These are phyloP conservation scores for Panthera leo DNA, from an alignment of 2,113 vertebrate species.

Conservation along the genomic window DNA sequence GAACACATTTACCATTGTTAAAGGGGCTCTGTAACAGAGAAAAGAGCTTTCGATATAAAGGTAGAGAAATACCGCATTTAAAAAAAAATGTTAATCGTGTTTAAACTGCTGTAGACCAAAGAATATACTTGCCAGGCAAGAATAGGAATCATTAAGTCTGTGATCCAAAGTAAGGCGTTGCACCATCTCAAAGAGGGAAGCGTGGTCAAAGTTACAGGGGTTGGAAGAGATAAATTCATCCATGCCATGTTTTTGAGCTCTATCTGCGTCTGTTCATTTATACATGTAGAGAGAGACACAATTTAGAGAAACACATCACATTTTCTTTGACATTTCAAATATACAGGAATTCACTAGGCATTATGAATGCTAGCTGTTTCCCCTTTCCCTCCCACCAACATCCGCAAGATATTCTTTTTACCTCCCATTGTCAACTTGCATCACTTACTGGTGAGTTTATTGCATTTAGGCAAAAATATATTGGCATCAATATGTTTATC, in stretches of 20 bases:
- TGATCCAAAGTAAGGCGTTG: conserved; percentile 99
- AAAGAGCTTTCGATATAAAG: conserved; percentile 55
- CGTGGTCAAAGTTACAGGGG: conserved; percentile 99
- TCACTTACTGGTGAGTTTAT: conserved; percentile 85
- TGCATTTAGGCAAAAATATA: conserved; percentile 84
- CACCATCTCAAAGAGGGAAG: conserved; percentile 97
- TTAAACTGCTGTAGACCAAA: conserved; percentile 87
- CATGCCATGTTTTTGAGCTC: conserved; percentile 99
- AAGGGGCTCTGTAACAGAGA: conserved; percentile 13
- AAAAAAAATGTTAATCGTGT: conserved; percentile 49
- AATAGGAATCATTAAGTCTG: conserved; percentile 99
- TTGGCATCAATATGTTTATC: conserved; percentile 85
- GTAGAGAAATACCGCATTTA: conserved; percentile 26
- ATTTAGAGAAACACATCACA: conserved; percentile 90
- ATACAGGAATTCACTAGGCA: conserved; percentile 83
- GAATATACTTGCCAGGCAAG: conserved; percentile 96
- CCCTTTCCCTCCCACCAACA: conserved; percentile 72
- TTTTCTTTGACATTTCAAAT: conserved; percentile 86
- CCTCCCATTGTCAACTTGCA: conserved; percentile 99
- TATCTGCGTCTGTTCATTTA: conserved; percentile 99
- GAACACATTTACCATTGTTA: conserved; percentile 43
- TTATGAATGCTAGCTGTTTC: conserved; percentile 80
- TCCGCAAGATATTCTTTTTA: conserved; percentile 76
- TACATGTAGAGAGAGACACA: conserved; percentile 94
- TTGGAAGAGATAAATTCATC: conserved; percentile 99